A percentile compares a stretch with the other conserved stretches of the same genome.
Evolutionary conservation across 23 tunicate species (phyloP).

Genomic region (Aplidium turbinatum): DNA sequence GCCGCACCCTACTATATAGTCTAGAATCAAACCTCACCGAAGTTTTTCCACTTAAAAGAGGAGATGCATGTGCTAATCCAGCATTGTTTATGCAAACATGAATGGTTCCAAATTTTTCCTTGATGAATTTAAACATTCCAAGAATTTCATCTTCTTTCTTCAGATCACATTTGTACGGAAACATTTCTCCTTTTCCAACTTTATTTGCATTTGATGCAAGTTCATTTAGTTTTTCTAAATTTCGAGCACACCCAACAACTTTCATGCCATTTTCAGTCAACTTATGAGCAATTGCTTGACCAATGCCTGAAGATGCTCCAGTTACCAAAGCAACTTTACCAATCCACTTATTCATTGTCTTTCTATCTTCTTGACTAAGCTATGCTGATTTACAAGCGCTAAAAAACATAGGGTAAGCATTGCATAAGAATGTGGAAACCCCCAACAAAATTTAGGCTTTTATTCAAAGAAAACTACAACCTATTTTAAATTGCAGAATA

Average conservation of each 20-base stretch:
- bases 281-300: conserved; percentile 39
- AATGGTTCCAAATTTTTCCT: conserved; percentile 38
- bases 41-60: conserved; percentile 37
- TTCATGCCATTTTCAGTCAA: conserved; percentile 51
- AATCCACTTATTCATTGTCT: conserved; percentile 33
- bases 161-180: conserved; percentile 43
- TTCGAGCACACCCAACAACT: conserved; percentile 48
- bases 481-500: too few species aligned
- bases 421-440: too few species aligned
- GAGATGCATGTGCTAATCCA: conserved; percentile 26
- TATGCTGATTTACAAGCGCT: too few species aligned
- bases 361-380: too few species aligned
- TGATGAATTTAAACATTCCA: conserved; percentile 39
- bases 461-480: too few species aligned
- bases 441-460: too few species aligned
- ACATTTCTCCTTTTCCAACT: conserved; percentile 34
- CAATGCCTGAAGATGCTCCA: conserved; percentile 59
- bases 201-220: conserved; percentile 26
- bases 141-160: conserved; percentile 36
- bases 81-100: conserved; percentile 67
- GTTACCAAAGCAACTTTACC: conserved; percentile 64
- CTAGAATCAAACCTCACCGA: too few species aligned
- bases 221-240: conserved; percentile 26
- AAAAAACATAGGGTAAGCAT: too few species aligned
- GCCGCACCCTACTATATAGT: too few species aligned